Evolutionary conservation across 2,797 vertebrate species (phyloP), one percentile per base, ranked within the genome.

Genomic region (Psittacula echo): DNA sequence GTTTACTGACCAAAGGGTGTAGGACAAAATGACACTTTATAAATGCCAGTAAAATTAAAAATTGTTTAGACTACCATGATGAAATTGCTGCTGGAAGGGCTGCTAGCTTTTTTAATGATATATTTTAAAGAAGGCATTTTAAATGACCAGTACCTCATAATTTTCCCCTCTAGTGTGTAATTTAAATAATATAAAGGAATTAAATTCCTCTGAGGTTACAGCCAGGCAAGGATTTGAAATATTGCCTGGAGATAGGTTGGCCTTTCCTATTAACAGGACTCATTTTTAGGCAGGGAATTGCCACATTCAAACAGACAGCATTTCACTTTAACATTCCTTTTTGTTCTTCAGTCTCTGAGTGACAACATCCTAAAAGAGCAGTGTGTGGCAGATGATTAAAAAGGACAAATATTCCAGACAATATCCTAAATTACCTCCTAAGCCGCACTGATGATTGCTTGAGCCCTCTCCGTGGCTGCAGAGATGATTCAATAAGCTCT

Each of bases 111-210:
- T 95, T 93, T 93, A 95, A 79, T 88, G 89, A 71, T 72, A 37
- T 91, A 88, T 96, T 95, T 93, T 85, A 93, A 93, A 74, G 42
- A 79, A 94, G 93, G 44, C 48, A 64, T 96, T 95, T 95, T 64
- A 89, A 87, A 92, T 94, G 86, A 62, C 85, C 83, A n/a, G 18
- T 78, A 66, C 54, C 73, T 94, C 41, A 37, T 91, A 96, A 95
- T 95, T 95, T 96, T 77, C 95, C 75, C 80, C 34, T 87, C 75
- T 90, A 70, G 87, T 84, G 54, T 92, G 71, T 93, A 94, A 97
- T 97, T 97, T 97, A 94, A 97, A 96, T 96, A 95, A 97, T 96
- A 96, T 37, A 92, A 91, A 92, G 89, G 70, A 97, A 96, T 93
- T 96, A 82, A 90, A 96, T 97, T 96, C 95, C 92, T 96, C 79